A percentile compares a stretch with the other conserved stretches of the same genome.
Evolutionary conservation across 2,888 invertebrate species (phyloP).

Genomic region (Sminthurides aquaticus): DNA sequence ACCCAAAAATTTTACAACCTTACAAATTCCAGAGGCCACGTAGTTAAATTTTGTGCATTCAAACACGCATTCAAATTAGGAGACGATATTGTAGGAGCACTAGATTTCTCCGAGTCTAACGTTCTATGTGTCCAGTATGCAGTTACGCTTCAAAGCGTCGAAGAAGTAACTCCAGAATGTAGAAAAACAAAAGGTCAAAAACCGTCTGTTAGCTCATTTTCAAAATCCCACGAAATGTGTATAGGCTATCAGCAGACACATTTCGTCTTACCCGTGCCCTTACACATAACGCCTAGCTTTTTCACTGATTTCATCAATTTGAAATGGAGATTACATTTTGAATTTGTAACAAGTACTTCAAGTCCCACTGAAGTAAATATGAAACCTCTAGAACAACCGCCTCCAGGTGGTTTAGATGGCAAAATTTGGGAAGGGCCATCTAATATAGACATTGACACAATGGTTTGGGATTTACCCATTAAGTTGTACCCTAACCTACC

Average conservation of each 20-base stretch:
- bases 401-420: constrained; percentile 52
- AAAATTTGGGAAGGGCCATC: constrained; percentile 57
- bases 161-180: constrained; percentile 55
- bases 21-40: constrained; percentile 83
- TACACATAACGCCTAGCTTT: constrained; percentile 94
- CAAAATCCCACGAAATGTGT: constrained; percentile 87
- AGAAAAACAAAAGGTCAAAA: constrained; percentile 49
- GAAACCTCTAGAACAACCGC: constrained; percentile 55
- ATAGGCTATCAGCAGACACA: constrained; percentile 80
- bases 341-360: constrained; percentile 77
- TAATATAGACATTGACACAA: constrained; percentile 81
- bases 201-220: constrained; percentile 60
- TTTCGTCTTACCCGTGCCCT: constrained; percentile 83
- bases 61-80: constrained; percentile 93
- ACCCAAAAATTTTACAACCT: constrained; percentile 87
- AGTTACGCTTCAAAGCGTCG: constrained; percentile 93
- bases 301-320: constrained; percentile 79
- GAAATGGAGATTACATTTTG: constrained; percentile 92
- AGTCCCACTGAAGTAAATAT: constrained; percentile 29
- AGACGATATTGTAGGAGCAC: constrained; percentile 93
- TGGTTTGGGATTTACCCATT: constrained; percentile 96
- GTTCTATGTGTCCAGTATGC: constrained; percentile 80
- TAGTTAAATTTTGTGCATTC: constrained; percentile 87
- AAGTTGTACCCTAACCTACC: constrained; percentile 88
- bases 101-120: constrained; percentile 84